Conservation (phyloP, 2,888 invertebrate species). For the Lithophane socia region DNA sequence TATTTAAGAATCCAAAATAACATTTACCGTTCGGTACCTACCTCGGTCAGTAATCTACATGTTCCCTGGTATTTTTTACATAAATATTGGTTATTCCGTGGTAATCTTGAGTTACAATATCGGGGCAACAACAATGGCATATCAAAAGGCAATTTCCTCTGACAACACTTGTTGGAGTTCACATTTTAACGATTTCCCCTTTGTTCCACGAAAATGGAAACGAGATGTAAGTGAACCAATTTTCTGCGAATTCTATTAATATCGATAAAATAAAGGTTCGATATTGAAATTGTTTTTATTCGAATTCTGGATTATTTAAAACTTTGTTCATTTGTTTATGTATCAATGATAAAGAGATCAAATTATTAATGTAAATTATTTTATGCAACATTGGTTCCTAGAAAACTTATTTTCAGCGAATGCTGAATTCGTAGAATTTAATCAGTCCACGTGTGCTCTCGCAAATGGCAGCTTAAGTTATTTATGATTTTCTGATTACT, state of each 20-base stretch:
- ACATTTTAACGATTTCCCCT: conserved; percentile 62
- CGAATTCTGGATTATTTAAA: background rate
- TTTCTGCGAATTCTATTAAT: conserved; percentile 24
- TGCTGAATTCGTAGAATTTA: background rate
- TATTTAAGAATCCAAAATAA: no score
- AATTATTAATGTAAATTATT: background rate
- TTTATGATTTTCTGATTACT: background rate
- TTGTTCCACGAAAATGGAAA: conserved; percentile 35
- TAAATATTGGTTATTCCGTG: conserved; percentile 9
- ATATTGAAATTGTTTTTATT: conserved; percentile 33
- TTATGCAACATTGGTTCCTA: background rate
- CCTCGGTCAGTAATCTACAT: background rate
- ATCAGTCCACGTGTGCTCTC: background rate
- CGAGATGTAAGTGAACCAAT: conserved; percentile 32
- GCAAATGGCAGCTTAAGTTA: background rate
- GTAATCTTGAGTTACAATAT: conserved; percentile 54
- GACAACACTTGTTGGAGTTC: conserved; percentile 65
- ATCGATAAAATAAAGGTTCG: background rate
- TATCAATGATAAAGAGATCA: background rate
- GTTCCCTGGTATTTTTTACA: background rate
- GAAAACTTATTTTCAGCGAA: background rate
- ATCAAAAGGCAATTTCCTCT: conserved; percentile 70
- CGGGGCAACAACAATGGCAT: conserved; percentile 62
- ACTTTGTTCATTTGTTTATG: background rate
- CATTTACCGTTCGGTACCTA: background rate